Evolutionary conservation across 1,140 invertebrate species (phyloP).

Genomic region (Hyphantria cunea): DNA sequence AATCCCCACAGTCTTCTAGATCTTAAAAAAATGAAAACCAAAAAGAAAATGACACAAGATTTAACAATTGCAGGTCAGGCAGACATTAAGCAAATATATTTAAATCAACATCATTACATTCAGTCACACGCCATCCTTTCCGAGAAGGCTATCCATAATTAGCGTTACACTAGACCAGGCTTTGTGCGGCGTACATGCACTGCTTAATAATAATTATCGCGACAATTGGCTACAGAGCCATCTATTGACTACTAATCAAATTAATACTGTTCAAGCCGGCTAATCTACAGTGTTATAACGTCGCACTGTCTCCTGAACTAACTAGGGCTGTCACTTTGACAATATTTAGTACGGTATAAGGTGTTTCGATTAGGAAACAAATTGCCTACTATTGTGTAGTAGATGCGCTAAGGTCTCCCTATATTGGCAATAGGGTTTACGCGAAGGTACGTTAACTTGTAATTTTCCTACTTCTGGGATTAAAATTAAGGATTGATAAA

Average conservation of each 20-base stretch:
- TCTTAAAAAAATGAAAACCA: too few relatives aligned
- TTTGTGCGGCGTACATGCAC: neutral
- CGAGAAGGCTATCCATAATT: neutral
- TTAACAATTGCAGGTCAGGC: too few relatives aligned
- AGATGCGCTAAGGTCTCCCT: neutral
- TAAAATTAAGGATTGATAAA: too few relatives aligned
- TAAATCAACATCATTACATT: neutral
- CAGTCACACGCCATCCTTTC: neutral
- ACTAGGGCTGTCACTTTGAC: constrained; percentile 8
- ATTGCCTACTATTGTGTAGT: too few relatives aligned
- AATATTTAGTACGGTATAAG: neutral
- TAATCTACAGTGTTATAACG: constrained; percentile 56
- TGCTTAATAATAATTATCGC: constrained; percentile 28
- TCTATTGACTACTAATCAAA: constrained; percentile 62
- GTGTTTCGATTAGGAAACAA: neutral
- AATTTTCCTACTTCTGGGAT: too few relatives aligned
- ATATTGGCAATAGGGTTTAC: too few relatives aligned
- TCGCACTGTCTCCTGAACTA: constrained; percentile 24
- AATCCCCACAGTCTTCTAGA: too few relatives aligned
- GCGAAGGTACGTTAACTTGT: too few relatives aligned
- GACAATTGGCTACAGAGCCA: constrained; percentile 30
- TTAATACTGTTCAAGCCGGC: constrained; percentile 52
- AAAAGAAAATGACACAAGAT: too few relatives aligned
- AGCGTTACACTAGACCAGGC: constrained; percentile 13
- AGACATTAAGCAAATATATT: too few relatives aligned